Evolutionary conservation across 2,888 invertebrate genomes (phyloP).

Genomic region (Axea sp.): DNA sequence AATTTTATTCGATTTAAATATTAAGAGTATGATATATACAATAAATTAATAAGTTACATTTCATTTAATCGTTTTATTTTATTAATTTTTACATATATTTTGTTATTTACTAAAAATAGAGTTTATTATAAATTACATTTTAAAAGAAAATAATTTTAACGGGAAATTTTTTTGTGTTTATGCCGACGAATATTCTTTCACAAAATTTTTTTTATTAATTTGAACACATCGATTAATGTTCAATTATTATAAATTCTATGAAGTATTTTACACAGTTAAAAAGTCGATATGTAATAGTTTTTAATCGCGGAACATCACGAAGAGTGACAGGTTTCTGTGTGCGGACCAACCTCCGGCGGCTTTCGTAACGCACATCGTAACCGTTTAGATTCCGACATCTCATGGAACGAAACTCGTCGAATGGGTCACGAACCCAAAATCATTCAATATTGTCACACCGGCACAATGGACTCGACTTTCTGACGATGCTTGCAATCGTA

Average conservation of each 20-base stretch:
- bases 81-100: too few species aligned
- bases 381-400: constrained; percentile 54
- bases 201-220: too few species aligned
- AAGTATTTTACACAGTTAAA: constrained; percentile 38
- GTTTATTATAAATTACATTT: too few species aligned
- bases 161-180: constrained; percentile 1
- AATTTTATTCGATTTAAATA: too few species aligned
- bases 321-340: constrained; percentile 46
- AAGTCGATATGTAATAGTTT: constrained; percentile 48
- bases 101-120: too few species aligned
- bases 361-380: constrained; percentile 59
- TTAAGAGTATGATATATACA: too few species aligned
- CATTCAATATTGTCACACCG: constrained; percentile 61
- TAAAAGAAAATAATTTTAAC: constrained; percentile 8
- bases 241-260: constrained; percentile 4
- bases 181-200: constrained; percentile 5
- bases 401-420: constrained; percentile 55
- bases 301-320: constrained; percentile 31
- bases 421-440: constrained; percentile 59
- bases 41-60: too few species aligned
- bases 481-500: constrained; percentile 28
- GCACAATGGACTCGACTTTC: constrained; percentile 52
- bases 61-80: too few species aligned
- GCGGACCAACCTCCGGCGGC: constrained; percentile 37
- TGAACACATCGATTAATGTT: constrained; percentile 21